These are phyloP conservation scores for Chamaea fasciata DNA, from an alignment of 2,113 vertebrate genomes.

Conservation along the genomic window DNA sequence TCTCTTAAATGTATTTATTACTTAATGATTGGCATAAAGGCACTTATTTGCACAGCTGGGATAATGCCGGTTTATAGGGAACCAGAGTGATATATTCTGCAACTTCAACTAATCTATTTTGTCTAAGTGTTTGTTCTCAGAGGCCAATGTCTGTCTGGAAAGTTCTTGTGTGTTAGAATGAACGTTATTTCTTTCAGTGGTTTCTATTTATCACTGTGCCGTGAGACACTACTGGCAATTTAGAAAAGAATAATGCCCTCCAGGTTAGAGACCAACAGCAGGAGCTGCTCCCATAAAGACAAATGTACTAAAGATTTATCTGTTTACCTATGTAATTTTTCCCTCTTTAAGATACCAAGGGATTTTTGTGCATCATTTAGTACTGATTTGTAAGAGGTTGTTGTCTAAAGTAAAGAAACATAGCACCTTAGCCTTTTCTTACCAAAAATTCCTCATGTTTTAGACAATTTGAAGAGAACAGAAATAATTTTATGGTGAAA, in stretches of 20 bases:
- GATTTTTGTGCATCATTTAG: slow-evolving; percentile 71
- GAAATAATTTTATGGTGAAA: slow-evolving; percentile 12
- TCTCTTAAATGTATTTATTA: slow-evolving; percentile 40
- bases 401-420: slow-evolving; percentile 57
- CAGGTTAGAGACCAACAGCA: slow-evolving; percentile 73
- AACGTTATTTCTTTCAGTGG: slow-evolving; percentile 63
- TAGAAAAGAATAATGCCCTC: slow-evolving; percentile 73
- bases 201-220: slow-evolving; percentile 75
- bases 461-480: background rate
- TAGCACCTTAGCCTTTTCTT: slow-evolving; percentile 14
- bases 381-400: slow-evolving; percentile 67
- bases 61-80: slow-evolving; percentile 13
- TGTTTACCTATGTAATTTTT: slow-evolving; percentile 75
- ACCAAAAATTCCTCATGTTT: slow-evolving; percentile 52
- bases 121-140: slow-evolving; percentile 63
- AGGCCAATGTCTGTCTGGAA: slow-evolving; percentile 56
- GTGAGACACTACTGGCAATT: slow-evolving; percentile 67
- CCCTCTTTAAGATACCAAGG: slow-evolving; percentile 66
- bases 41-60: slow-evolving; percentile 21
- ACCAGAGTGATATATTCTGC: slow-evolving; percentile 40
- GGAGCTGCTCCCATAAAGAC: slow-evolving; percentile 70
- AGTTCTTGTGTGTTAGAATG: slow-evolving; percentile 62
- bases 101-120: slow-evolving; percentile 55
- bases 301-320: slow-evolving; percentile 78
- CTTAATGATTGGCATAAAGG: slow-evolving; percentile 24